A percentile compares a stretch with the other conserved stretches of the same genome.
Evolutionary conservation across 2,113 vertebrate genomes (phyloP).

Genomic region (Apteryx owenii): DNA sequence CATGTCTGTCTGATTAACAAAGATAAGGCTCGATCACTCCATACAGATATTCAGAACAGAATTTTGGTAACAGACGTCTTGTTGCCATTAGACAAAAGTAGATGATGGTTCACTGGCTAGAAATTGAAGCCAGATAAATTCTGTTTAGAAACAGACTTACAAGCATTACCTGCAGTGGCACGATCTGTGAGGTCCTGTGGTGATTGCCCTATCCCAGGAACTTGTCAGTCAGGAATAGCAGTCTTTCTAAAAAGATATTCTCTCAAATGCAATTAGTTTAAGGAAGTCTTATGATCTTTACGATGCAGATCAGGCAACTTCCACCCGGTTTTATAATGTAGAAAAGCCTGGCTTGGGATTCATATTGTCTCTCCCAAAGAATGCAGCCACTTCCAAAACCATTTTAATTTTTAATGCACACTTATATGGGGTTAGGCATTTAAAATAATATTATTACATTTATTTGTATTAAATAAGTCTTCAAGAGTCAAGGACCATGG

Average conservation of each 20-base stretch:
- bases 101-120: background rate
- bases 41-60: background rate
- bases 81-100: background rate
- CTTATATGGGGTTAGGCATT: background rate
- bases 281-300: background rate
- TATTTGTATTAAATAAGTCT: background rate
- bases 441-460: background rate
- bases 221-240: background rate
- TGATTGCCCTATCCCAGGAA: background rate
- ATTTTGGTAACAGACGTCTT: background rate
- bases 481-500: background rate
- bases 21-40: background rate
- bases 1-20: background rate
- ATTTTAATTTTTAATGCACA: background rate
- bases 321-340: background rate
- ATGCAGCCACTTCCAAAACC: background rate
- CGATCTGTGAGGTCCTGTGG: background rate
- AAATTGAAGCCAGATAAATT: background rate
- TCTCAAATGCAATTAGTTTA: background rate
- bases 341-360: background rate
- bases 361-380: background rate
- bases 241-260: background rate
- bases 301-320: background rate
- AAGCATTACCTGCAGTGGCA: background rate
- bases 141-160: background rate